Percentiles rank a stretch among this genome's conserved stretches.
phyloP scores from a whole-genome alignment of 2,113 vertebrate genomes.

The Salvelinus alpinus region DNA sequence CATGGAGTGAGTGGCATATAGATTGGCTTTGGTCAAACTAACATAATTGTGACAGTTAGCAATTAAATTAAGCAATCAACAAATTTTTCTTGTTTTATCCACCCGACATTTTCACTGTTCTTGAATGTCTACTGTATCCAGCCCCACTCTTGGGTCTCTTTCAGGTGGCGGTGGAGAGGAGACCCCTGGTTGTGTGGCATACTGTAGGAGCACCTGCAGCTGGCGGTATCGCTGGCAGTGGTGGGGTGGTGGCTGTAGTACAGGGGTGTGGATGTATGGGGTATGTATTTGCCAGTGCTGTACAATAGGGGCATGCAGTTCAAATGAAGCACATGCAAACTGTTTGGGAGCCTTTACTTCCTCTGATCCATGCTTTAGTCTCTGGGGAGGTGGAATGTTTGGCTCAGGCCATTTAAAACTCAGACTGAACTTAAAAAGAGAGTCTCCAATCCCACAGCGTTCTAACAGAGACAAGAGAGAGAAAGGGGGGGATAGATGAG shows the following conservation, averaged over 20 bases:
- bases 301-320: slow-evolving; percentile 49
- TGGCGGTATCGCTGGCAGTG: not conserved
- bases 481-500: not conserved
- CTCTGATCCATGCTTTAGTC: slow-evolving; percentile 30
- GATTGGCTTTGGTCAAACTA: not conserved
- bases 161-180: not conserved
- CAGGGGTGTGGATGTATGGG: slow-evolving; percentile 2
- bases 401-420: slow-evolving; percentile 39
- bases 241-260: not conserved
- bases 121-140: not conserved
- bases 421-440: slow-evolving; percentile 1
- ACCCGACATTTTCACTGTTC: not conserved
- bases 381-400: slow-evolving; percentile 8
- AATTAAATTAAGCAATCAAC: not conserved
- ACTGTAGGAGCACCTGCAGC: not conserved
- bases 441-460: not conserved
- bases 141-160: not conserved
- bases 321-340: slow-evolving; percentile 31
- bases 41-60: not conserved
- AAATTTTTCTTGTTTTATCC: not conserved
- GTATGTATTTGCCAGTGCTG: slow-evolving; percentile 33
- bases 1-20: not conserved
- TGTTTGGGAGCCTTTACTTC: not conserved
- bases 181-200: not conserved
- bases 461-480: not conserved